phyloP scores from a whole-genome alignment of 2,888 invertebrate species.

The Ochlodes sylvanus region DNA sequence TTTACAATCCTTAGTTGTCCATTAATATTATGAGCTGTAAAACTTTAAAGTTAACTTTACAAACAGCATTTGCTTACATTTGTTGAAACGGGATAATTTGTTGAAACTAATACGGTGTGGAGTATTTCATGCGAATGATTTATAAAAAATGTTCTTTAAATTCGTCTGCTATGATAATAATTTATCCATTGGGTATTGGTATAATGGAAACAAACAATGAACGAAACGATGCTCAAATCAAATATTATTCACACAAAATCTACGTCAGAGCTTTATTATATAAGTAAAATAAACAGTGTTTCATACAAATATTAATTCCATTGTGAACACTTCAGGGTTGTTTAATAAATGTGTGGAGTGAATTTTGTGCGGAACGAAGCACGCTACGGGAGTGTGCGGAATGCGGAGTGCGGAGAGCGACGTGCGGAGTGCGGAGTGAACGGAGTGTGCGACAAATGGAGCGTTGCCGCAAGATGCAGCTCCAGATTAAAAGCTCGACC shows the following conservation, averaged over 20 bases:
- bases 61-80: too few species aligned
- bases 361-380: slow-evolving; percentile 25
- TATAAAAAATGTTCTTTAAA: too few species aligned
- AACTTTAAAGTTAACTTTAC: background rate
- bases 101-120: too few species aligned
- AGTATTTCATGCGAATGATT: too few species aligned
- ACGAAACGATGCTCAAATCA: background rate
- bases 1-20: background rate
- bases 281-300: slow-evolving; percentile 6
- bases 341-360: slow-evolving; percentile 16
- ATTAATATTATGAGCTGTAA: background rate
- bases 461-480: slow-evolving; percentile 76
- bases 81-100: too few species aligned
- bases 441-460: slow-evolving; percentile 62
- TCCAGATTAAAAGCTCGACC: slow-evolving; percentile 82
- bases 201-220: background rate
- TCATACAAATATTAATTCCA: slow-evolving; percentile 11
- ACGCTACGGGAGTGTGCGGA: slow-evolving; percentile 11
- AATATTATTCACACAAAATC: background rate
- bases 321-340: slow-evolving; percentile 5
- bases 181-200: too few species aligned
- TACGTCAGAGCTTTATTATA: background rate
- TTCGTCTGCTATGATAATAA: too few species aligned
- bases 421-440: slow-evolving; percentile 26
- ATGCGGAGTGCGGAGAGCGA: background rate